phyloP scores from a whole-genome alignment of 92 coral and sea anemone species.

The Zoanthus solanderi region DNA sequence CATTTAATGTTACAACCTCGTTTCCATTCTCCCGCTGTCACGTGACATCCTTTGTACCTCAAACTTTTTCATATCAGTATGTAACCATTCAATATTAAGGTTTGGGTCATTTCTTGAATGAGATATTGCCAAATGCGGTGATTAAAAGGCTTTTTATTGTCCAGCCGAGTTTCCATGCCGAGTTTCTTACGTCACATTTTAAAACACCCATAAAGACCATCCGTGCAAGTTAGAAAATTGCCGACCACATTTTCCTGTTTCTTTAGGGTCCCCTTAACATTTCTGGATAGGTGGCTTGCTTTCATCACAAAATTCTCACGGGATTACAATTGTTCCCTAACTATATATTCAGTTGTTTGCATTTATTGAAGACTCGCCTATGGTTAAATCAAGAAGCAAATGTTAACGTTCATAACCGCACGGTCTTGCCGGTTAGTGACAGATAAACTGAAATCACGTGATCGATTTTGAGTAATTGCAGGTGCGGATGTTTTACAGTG shows the following conservation, averaged over 20 bases:
- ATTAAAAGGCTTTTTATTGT: too few relatives aligned
- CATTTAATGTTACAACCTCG: not conserved
- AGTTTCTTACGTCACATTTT: not conserved
- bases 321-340: too few relatives aligned
- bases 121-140: not conserved
- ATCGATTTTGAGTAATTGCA: too few relatives aligned
- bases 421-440: too few relatives aligned
- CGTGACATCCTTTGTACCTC: conserved; percentile 14
- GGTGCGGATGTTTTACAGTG: too few relatives aligned
- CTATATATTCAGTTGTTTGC: too few relatives aligned
- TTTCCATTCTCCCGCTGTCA: conserved; percentile 13
- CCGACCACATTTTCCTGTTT: conserved; percentile 28
- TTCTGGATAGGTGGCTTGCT: not conserved
- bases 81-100: not conserved
- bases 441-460: too few relatives aligned
- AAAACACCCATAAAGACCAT: too few relatives aligned
- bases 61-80: not conserved
- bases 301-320: too few relatives aligned
- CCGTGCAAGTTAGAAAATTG: conserved; percentile 20
- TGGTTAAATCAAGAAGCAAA: too few relatives aligned
- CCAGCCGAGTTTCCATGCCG: conserved; percentile 49
- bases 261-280: conserved; percentile 39
- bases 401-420: too few relatives aligned
- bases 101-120: not conserved
- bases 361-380: too few relatives aligned